Evolutionary conservation across 92 coral and sea anemone species (phyloP), one percentile per base, ranked within the genome.

Genomic region (Chrysogorgia sp.): DNA sequence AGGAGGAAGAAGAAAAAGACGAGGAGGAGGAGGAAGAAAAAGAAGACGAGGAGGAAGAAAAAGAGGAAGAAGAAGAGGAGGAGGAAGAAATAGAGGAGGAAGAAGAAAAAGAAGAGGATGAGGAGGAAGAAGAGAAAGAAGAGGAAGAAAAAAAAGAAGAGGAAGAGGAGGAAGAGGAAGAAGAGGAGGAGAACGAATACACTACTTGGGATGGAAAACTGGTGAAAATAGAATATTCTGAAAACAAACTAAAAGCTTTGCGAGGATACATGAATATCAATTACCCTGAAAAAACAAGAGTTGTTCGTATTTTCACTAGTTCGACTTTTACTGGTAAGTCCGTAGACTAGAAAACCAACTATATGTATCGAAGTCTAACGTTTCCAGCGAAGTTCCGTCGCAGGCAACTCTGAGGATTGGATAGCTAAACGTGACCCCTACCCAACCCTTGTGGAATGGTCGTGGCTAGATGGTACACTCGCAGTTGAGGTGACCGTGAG

Each of bases 271-370:
- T 96, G 60, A 84, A 85, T 49, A 63, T 83, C 19, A 88, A 68
- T 7, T 96, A 77, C 75, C 99, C 99, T 40, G 96, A 90, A 67
- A 89, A 89, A 63, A 90, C 89, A 34, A 90, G 88, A 50, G 83
- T 96, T 28, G 99, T 96, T 62, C 83, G 99, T 59, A 96, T 96
- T 24, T 96, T 96, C 57, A 96, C 99, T 1, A 96, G 99, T 64
- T 96, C 99, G 8, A 96, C 99, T 3, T 96, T 96, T 55, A 96
- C 99, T 28, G 99, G 99, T 92, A 45, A 37, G 61, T 49, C 50
- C 15, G 52, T 65, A n/a, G n/a, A 47, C 10, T 47, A 19, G 1
- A 24, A 8, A 29, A 28, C 50, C 33, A 32, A 41, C 75, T 10
- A 67, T n/a, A 40, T 28, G 43, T 37, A 37, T n/a, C n/a, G n/a